Evolutionary conservation across 2,797 vertebrate genomes (phyloP), one percentile per base, ranked within the genome.

Genomic region (Epinephelus malabaricus): DNA sequence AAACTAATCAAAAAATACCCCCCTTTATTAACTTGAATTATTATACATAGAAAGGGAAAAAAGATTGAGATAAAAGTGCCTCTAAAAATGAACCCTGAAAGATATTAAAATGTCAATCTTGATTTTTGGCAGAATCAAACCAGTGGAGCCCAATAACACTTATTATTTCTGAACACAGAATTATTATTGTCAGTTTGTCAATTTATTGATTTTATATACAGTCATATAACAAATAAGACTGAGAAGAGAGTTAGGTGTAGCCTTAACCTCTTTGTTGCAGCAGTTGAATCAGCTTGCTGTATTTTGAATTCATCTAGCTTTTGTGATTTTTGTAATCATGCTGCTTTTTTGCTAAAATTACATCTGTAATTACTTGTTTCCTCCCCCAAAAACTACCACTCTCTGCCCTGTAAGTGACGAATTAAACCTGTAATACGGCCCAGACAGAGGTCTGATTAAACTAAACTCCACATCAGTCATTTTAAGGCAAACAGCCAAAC

Each of bases 31-130:
- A 10, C 0, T 8, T 34, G 34, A 34, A 34, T 34, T 34, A 54
- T 55, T 51, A 5, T 38, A 23, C 5, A 38, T 54, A 14, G 5
- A 27, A 27, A 18, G 13, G 14, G 30, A 65, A 63, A 51, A 30
- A 18, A 0, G 23, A 3, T 40, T 0, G 6, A 0, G 43, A n/a
- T 18, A 47, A 73, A n/a, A 6, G 10, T 30, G 1, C 10, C 10
- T 30, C 30, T 17, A 13, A 50, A 69, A 38, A 66, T n/a, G 5
- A 7, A 25, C 4, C 6, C 23, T 19, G 2, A 55, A 2, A 49
- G 19, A 25, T 17, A n/a, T 6, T 1, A 46, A 55, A 18, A 34
- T 25, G 27, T 23, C 15, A 45, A 6, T 25, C 9, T 43, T 60
- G 5, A 9, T 65, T 43, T 45, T 49, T 23, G 13, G 3, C 12